These are phyloP conservation scores for Casuarius casuarius DNA, from an alignment of 2,113 vertebrate species.

Conservation along the genomic window DNA sequence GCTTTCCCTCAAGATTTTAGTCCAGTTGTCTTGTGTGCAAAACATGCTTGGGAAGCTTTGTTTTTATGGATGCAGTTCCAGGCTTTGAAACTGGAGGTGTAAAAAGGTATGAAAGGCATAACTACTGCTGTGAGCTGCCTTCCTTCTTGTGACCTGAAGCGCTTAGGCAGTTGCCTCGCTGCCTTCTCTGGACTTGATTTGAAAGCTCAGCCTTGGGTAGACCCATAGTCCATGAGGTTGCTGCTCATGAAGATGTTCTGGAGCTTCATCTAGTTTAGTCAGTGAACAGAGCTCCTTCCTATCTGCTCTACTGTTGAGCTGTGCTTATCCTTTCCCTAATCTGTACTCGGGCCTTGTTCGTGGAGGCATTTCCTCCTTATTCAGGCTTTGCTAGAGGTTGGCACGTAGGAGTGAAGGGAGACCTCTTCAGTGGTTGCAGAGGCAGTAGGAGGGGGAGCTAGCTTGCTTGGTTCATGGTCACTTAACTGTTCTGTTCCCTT, in stretches of 20 bases:
- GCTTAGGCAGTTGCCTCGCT: background rate
- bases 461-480: background rate
- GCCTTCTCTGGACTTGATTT: background rate
- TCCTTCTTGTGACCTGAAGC: background rate
- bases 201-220: background rate
- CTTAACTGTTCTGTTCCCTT: background rate
- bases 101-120: background rate
- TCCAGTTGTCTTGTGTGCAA: background rate
- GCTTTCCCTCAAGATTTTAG: background rate
- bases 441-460: background rate
- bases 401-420: background rate
- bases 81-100: background rate
- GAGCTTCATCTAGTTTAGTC: background rate
- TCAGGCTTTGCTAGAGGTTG: background rate
- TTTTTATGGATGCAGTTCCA: background rate
- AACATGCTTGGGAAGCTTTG: background rate
- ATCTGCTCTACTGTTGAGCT: background rate
- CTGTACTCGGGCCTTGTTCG: accelerated
- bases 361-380: background rate
- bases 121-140: background rate
- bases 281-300: background rate
- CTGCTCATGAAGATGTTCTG: background rate
- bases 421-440: background rate
- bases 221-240: background rate
- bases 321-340: background rate